Conservation (phyloP, 2,888 invertebrate genomes). For the Sminthurinus aureus region DNA sequence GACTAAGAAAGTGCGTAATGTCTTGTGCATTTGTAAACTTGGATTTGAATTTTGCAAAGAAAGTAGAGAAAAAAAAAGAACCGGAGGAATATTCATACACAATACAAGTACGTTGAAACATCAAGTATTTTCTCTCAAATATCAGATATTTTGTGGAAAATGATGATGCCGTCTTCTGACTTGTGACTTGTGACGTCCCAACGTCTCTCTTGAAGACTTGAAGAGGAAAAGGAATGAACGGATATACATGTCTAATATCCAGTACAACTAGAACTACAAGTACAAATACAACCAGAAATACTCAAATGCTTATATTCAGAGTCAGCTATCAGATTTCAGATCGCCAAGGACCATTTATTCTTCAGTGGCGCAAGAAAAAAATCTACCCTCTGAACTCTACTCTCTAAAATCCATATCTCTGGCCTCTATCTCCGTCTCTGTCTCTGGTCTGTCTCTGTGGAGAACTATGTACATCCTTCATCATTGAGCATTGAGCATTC, state of each 20-base stretch:
- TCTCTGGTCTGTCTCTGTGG: background rate
- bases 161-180: conserved; percentile 21
- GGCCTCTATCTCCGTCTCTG: conserved; percentile 5
- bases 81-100: no score
- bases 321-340: background rate
- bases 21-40: background rate
- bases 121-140: conserved; percentile 16
- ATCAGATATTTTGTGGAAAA: conserved; percentile 14
- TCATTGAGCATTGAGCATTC: background rate
- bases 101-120: background rate
- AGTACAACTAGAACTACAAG: no score
- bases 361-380: conserved; percentile 6
- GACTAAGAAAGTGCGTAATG: background rate
- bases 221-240: background rate
- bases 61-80: background rate
- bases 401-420: no score
- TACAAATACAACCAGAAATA: no score
- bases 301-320: no score
- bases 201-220: background rate
- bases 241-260: no score
- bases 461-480: background rate
- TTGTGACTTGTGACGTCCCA: no score
- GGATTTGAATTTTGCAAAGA: background rate
- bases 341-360: conserved; percentile 31
- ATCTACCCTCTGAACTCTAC: background rate